Evolutionary conservation across 2,888 invertebrate genomes (phyloP).

Genomic region (Hartigia nigra): DNA sequence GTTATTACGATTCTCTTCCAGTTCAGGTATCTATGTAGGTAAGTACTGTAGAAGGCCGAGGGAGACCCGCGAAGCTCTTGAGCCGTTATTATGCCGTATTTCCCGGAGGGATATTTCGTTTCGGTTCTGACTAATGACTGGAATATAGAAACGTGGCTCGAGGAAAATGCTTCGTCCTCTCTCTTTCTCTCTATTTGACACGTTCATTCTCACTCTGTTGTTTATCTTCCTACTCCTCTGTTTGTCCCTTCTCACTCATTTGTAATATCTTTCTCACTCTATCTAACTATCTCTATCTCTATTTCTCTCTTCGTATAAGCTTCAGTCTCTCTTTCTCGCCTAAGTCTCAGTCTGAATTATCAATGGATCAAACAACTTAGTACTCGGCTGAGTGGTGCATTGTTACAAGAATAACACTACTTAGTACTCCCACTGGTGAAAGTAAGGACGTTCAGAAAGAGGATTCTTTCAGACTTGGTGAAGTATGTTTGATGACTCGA

Average conservation of each 20-base stretch:
- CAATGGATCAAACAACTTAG: conserved; percentile 41
- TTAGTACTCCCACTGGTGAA: not conserved
- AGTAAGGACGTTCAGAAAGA: not conserved
- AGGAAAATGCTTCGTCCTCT: conserved; percentile 17
- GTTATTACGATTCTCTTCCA: not conserved
- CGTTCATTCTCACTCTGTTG: no score
- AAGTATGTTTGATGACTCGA: no score
- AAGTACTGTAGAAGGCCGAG: not conserved
- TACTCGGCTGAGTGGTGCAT: conserved; percentile 23
- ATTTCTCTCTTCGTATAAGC: conserved; percentile 10
- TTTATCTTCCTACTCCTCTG: no score
- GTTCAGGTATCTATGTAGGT: not conserved
- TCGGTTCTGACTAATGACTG: conserved; percentile 31
- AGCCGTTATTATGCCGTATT: conserved; percentile 46
- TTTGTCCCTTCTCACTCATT: conserved; percentile 12
- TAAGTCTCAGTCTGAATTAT: conserved; percentile 33
- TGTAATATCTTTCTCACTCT: conserved; percentile 7
- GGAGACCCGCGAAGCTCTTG: not conserved
- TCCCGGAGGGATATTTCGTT: conserved; percentile 49
- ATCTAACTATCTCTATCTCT: conserved; percentile 3
- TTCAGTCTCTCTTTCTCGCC: conserved; percentile 14
- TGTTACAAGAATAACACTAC: conserved; percentile 5
- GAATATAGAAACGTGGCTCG: conserved; percentile 4
- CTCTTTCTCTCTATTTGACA: conserved; percentile 17
- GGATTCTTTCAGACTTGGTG: not conserved